These are phyloP conservation scores for Peromyscus nudipes DNA, from an alignment of 2,797 vertebrate species.

Conservation along the genomic window DNA sequence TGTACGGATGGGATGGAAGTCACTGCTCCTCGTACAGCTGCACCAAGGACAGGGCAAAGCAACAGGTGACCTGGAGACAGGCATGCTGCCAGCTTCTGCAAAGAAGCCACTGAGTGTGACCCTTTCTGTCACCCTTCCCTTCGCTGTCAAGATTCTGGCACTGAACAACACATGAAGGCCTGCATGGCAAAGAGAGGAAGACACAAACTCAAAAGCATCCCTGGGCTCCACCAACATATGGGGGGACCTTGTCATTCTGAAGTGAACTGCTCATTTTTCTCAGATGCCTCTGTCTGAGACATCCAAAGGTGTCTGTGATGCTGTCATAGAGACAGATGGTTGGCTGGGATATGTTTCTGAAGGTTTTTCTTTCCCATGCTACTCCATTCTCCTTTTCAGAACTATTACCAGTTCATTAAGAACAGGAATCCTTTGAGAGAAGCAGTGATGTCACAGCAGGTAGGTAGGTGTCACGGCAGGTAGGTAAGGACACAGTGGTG, in stretches of 20 bases:
- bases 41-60: neutral
- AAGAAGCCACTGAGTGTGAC: neutral
- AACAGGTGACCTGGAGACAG: neutral
- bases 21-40: neutral
- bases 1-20: neutral
- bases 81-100: neutral
- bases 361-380: neutral
- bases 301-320: neutral
- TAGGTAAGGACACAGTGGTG: constrained; percentile 9
- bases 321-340: neutral
- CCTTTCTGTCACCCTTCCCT: neutral
- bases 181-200: neutral
- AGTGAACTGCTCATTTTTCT: neutral
- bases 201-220: neutral
- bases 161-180: neutral
- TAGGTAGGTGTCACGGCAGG: neutral
- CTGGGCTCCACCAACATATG: neutral
- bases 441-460: neutral
- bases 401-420: neutral
- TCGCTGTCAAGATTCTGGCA: neutral
- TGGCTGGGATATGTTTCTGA: neutral
- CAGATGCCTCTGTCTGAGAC: neutral
- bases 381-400: neutral
- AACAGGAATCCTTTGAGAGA: constrained; percentile 50
- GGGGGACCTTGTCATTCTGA: neutral